Percentiles rank a stretch among this genome's conserved stretches.
phyloP scores from a whole-genome alignment of 1,140 invertebrate genomes.

The Nebria ingens region DNA sequence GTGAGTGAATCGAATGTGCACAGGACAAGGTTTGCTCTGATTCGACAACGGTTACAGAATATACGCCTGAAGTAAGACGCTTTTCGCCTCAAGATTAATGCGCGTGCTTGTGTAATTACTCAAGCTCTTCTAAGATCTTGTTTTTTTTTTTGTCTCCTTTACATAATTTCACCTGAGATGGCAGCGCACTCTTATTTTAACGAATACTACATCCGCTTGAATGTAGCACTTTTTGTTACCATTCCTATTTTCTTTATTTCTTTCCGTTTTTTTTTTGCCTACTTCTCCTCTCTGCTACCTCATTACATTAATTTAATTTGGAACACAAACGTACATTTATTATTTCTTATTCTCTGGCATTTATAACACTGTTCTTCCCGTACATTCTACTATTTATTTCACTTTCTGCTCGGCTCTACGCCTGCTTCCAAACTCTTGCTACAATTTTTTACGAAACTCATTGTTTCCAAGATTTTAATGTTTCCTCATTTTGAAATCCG shows the following conservation, averaged over 20 bases:
- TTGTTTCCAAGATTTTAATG: slow-evolving; percentile 8
- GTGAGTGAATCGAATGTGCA: too few species aligned
- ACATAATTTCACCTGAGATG: slow-evolving; percentile 5
- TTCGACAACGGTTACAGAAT: too few species aligned
- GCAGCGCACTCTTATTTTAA: not conserved
- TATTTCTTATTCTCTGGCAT: slow-evolving; percentile 3
- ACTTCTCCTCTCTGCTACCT: not conserved
- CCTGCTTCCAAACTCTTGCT: not conserved
- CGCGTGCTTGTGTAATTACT: not conserved
- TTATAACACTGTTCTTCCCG: slow-evolving; percentile 6
- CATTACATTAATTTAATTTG: slow-evolving; percentile 10
- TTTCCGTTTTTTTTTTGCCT: slow-evolving; percentile 5
- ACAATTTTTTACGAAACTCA: slow-evolving; percentile 6
- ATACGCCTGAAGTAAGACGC: not conserved
- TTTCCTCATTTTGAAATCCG: not conserved
- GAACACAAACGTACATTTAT: slow-evolving; percentile 7
- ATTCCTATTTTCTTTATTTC: not conserved
- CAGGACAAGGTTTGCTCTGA: too few species aligned
- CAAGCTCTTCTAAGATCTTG: not conserved
- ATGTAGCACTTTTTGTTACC: slow-evolving; percentile 1
- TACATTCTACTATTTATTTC: slow-evolving; percentile 6
- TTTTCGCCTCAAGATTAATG: slow-evolving; percentile 3
- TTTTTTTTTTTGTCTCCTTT: slow-evolving; percentile 2
- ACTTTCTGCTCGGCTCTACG: not conserved
- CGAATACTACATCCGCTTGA: slow-evolving; percentile 5